Evolutionary conservation across 2,113 vertebrate species (phyloP), one percentile per base, ranked within the genome.

Genomic region (Pachypanchax playfairii): DNA sequence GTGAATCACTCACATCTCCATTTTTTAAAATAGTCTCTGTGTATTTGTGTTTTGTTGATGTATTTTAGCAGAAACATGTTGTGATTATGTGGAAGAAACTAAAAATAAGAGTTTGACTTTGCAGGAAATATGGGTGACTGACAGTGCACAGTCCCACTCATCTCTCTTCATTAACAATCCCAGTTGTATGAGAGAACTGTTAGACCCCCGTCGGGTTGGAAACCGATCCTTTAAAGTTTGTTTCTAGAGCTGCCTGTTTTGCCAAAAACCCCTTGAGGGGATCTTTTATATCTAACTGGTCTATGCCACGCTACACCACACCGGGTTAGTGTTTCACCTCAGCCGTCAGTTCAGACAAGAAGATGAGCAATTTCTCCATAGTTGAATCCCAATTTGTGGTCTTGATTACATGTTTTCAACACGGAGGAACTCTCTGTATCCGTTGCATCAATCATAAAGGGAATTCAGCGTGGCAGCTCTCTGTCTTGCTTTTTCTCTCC

Each of bases 401-500:
- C 61, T 74, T 26, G 41, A 65, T 78, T 64, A 66, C 75, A 77
- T 47, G 72, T 79, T 83, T 79, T 83, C 64, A 74, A 21, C 51
- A 43, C 38, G 21, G 33, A 46, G 65, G 47, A 57, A 58, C 43
- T 56, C 54, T 72, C 13, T 41, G 24, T 18, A 35, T 67, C 46
- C 26, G 6, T 73, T 54, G 57, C 53, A 57, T 71, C 62, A 44
- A 58, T 69, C 65, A 61, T 18, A n/a, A 6, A 7, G 21, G 36
- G 35, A 60, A 46, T 52, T 73, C 51, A 18, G 31, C 5, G 6
- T 65, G 65, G 57, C 51, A 51, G 24, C 35, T 61, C 28, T 26
- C 26, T 39, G 17, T 77, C 64, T 49, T 31, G 26, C 29, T 49
- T 17, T 58, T 36, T 73, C 35, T 49, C 29, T 53, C 29, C 31